Evolutionary conservation across 1,140 invertebrate genomes (phyloP), one percentile per base, ranked within the genome.

Genomic region (Brachionus paranguensis): DNA sequence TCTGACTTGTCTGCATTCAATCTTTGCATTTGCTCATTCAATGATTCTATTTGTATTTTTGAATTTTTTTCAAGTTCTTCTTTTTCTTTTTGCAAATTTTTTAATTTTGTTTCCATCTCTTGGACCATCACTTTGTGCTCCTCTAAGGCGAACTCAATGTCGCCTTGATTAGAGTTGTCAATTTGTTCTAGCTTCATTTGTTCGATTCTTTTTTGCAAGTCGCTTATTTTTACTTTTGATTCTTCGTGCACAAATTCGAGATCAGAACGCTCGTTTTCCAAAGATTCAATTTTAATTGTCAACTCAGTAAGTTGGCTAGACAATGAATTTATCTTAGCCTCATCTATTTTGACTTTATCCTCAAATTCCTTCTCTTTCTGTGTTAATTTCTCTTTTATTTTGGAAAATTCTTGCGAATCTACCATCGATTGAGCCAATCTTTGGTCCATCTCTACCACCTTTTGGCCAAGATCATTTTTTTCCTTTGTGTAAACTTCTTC

Each of bases 391-490:
- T 60, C 78, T 68, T 64, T 81, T 60, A 81, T 5, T 47, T 81
- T 60, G 7, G 12, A 11, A 41, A 11, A n/a, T 5, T 81, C 88
- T 86, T 91, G 89, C 8, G 88, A 85, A 84, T 89, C 88, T 79
- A 90, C 88, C 45, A 88, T 86, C 85, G 92, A 91, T 65, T 90
- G 88, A 3, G 87, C 85, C 7, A 92, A 85, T 83, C 89, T 85
- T 70, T 89, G 88, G 85, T 92, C 90, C n/a, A 92, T 85, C 84
- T 91, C 89, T 81, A 90, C 14, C 1, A 81, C 10, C n/a, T 43
- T 81, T 27, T 65, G 27, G 8, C 5, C 6, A 33, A 81, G 17
- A 11, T 64, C 78, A 11, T 20, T 17, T 20, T 81, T 81, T 37
- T 81, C 78, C 17, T 81, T 60, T 1, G 11, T 5, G 24, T 64